These are phyloP conservation scores for Phrynosoma platyrhinos DNA, from an alignment of 2,113 vertebrate genomes.

Conservation along the genomic window DNA sequence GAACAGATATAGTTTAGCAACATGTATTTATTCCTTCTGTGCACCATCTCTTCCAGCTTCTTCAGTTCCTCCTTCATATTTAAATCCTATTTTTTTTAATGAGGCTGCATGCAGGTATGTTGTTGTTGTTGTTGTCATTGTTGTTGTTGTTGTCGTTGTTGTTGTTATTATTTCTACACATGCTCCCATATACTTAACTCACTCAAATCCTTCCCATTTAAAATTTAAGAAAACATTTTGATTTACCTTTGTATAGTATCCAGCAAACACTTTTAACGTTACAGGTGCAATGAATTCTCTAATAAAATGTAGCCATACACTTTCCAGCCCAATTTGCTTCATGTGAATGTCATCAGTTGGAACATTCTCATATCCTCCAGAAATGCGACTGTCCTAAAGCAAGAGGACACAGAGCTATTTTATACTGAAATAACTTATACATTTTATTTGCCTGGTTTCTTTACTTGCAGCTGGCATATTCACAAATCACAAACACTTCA, in stretches of 20 bases:
- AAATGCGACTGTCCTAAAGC: conserved; percentile 90
- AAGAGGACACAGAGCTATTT: conserved; percentile 2
- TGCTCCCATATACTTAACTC: not conserved
- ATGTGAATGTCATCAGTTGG: conserved; percentile 98
- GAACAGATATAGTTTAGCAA: not conserved
- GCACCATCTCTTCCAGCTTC: not conserved
- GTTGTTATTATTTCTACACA: too few relatives aligned
- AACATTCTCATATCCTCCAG: conserved; percentile 97
- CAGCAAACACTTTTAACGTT: conserved; percentile 94
- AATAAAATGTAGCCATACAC: conserved; percentile 97
- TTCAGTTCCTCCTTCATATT: not conserved
- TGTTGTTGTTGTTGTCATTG: too few relatives aligned
- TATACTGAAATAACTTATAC: not conserved
- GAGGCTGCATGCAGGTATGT: not conserved
- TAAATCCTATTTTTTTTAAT: not conserved
- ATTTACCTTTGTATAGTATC: conserved; percentile 96
- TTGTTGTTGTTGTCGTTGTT: too few relatives aligned
- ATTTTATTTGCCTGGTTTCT: not conserved
- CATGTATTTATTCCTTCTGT: not conserved
- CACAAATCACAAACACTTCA: not conserved
- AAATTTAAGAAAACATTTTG: not conserved
- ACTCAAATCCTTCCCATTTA: not conserved
- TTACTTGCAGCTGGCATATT: too few relatives aligned
- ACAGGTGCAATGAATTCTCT: conserved; percentile 96
- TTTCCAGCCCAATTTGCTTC: conserved; percentile 91